Evolutionary conservation across 30 jellyfish, hydroid and myxozoan species (phyloP), one percentile per base, ranked within the genome.

Genomic region (Hydractinia echinata): DNA sequence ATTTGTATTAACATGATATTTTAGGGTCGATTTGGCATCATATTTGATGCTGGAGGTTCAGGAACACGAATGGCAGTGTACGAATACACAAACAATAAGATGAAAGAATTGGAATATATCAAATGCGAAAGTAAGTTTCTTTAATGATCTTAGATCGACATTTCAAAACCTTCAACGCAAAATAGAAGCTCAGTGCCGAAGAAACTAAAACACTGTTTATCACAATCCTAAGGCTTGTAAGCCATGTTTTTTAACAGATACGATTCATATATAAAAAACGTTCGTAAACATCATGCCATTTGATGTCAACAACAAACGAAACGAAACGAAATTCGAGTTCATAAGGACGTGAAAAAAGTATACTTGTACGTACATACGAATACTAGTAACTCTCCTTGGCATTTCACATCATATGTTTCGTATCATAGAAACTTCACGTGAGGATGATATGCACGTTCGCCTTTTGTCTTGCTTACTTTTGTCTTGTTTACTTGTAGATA

Each of bases 31-130:
- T 77, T 77, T 77, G 85, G 85, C 19, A 77, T 77, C 48, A 19
- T 66, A 18, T 21, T 77, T 30, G 85, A 77, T 77, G 85, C 85
- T n/a, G 85, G 85, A 7, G 85, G 85, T 11, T 77, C 85, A 9
- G 85, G 85, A 5, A 77, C 85, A 18, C 15, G 85, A 60, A 54
- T 77, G 80, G 50, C 51, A 30, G 44, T 77, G 11, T 77, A 77
- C 53, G 76, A 60, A n/a, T 77, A 53, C 55, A 44, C 51, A 1
- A 4, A 50, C 11, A 77, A 77, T 9, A 15, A 54, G 15, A 44
- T 10, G 18, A 16, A 15, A n/a, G 55, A 77, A 39, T 10, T 30
- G 53, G 55, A 19, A 15, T 60, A 71, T 7, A 14, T 4, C 16
- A 39, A 8, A 9, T 77, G 85, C 39, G 85, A 77, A 60, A 55